phyloP scores from a whole-genome alignment of 2,113 vertebrate species.

The Limnothrissa miodon region DNA sequence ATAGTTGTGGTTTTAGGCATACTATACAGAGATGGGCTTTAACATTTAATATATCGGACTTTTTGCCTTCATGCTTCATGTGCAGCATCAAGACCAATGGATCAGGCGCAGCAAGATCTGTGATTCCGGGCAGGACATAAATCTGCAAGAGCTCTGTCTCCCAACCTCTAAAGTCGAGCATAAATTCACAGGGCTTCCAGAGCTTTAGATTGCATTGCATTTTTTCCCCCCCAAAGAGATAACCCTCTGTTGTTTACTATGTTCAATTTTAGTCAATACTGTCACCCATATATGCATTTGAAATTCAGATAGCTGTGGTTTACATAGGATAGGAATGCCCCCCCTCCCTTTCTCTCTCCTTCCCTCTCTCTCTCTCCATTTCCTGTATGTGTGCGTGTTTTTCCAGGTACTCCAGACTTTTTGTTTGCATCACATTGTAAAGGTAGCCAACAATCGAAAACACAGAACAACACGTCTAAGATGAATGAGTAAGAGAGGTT shows the following conservation, averaged over 20 bases:
- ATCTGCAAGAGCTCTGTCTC: conserved; percentile 19
- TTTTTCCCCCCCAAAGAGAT: conserved; percentile 16
- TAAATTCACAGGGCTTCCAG: conserved; percentile 33
- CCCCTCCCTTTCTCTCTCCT: neutral
- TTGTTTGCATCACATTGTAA: neutral
- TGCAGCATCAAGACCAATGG: neutral
- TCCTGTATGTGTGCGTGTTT: neutral
- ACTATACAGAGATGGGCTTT: conserved; percentile 2
- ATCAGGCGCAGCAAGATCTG: conserved; percentile 1
- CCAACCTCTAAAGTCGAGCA: conserved; percentile 13
- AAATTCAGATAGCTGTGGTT: neutral
- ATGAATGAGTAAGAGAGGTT: too few species aligned
- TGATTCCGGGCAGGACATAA: conserved; percentile 23
- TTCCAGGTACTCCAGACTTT: neutral
- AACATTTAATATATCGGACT: conserved; percentile 10
- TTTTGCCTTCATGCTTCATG: neutral
- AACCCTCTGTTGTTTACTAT: conserved; percentile 31
- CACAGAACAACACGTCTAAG: too few species aligned
- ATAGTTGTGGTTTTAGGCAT: conserved; percentile 6
- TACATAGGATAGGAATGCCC: neutral
- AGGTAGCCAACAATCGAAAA: too few species aligned
- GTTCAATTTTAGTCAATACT: conserved; percentile 33
- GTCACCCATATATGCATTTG: conserved; percentile 15
- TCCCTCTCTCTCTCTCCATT: neutral
- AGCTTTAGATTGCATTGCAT: conserved; percentile 29